Base-by-base conservation (phyloP, 2,888 invertebrate species). In the Thymelicus lineola region DNA sequence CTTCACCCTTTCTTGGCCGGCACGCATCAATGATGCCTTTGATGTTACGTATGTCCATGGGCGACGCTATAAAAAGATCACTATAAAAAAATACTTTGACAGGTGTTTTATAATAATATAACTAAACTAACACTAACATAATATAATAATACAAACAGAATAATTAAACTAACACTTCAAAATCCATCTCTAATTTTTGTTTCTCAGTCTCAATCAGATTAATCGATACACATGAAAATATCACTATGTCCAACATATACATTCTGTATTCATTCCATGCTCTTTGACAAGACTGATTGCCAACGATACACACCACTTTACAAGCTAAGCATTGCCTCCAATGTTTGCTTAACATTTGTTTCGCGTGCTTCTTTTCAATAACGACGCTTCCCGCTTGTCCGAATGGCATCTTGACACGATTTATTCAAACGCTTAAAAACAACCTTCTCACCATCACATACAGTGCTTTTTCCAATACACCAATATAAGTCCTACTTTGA, bases 341-440 rank as follows among this genome's bases (percentile, higher is more conserved):
- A 64, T 70, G 64, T 70, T 70, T 65, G 53, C 42, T 70, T 70
- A 65, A 70, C 64, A 70, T 70, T 70, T 70, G 70, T 70, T 60
- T 70, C 70, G 70, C 70, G 64, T 70, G 70, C 53, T 53, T 36
- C 64, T 60, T 58, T 70, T 70, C 64, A 70, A 70, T 70, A 70
- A 65, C 53, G 48, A 55, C 59, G 70, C 63, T 69, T 58, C 63
- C 69, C 63, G 64, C 70, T 70, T 53, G 60, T 46, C 53, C 64
- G 50, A 70, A 70, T 70, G 53, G 64, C 45, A 45, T 70, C 70
- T 70, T 70, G 60, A 60, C 70, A 70, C 64, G 70, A 70, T 64
- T 70, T 6, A 1, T 7, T 9, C 9, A 1, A 60, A 60, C 14
- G 28, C 10, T 15, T 5, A 60, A 70, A 60, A 28, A 1, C 53